Base-by-base conservation (phyloP, 2,888 invertebrate genomes). In the Pyralis farinalis region DNA sequence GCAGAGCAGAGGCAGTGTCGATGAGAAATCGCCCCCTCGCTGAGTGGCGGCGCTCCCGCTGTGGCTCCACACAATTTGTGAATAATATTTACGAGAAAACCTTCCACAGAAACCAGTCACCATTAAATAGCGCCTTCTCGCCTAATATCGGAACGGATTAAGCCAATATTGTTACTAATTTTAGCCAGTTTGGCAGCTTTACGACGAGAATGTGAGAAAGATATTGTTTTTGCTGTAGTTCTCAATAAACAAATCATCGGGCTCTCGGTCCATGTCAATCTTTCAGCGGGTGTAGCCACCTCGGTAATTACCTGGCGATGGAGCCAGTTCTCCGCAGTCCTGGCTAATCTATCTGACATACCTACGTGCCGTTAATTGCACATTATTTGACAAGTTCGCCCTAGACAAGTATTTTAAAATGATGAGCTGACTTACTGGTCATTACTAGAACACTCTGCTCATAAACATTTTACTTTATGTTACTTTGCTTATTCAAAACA, bases 21-120 rank as follows among this genome's bases (percentile, higher is more conserved):
- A 78, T 84, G 87, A 87, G 79, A 85, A 84, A 86, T 87, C 73
- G 87, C 71, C 85, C 86, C 81, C 85, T 80, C 69, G 84, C 87
- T 81, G 87, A 63, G 86, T 65, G 63, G 63, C 53, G 49, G 65
- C 65, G 68, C 79, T 60, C 85, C 86, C 74, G 86, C 85, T 82
- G 86, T 34, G 85, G 69, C 62, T 68, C 66, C 68, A 66, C 73
- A 79, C 81, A 84, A 84, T 78, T 84, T 82, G 80, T 77, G 65
- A 74, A 76, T 75, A 76, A 85, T 84, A 85, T 86, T 85, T 85
- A 85, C 78, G 82, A 85, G 73, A 77, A 82, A 71, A 72, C 79
- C 75, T 73, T 75, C 68, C 72, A 59, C 66, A 53, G 65, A 72
- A 79, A 77, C 79, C 75, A 64, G 73, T 63, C 71, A 62, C 68